phyloP scores from a whole-genome alignment of 1,140 invertebrate species.

The Drosophila parabipectinata region DNA sequence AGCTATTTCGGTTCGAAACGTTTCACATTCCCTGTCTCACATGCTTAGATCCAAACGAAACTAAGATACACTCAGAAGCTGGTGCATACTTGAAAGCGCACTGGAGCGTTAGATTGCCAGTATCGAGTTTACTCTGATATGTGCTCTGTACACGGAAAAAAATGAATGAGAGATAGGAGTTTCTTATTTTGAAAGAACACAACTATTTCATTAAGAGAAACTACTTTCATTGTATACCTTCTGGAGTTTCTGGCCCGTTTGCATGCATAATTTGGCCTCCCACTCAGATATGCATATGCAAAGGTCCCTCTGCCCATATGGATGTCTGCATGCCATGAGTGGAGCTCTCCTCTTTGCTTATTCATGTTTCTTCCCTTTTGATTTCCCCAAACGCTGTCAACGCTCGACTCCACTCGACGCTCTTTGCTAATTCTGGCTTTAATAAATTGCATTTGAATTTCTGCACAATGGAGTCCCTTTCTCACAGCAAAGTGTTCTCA shows the following conservation, averaged over 20 bases:
- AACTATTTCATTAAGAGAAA: background rate
- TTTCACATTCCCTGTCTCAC: conserved; percentile 31
- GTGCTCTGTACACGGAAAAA: background rate
- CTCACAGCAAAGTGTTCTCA: conserved; percentile 7
- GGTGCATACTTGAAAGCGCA: conserved; percentile 69
- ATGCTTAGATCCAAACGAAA: conserved; percentile 5
- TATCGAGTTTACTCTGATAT: conserved; percentile 23
- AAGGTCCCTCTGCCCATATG: conserved; percentile 27
- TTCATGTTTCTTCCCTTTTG: conserved; percentile 44
- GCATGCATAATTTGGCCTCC: conserved; percentile 50
- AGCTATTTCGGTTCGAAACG: conserved; percentile 27
- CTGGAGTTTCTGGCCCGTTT: conserved; percentile 38
- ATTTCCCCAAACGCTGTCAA: conserved; percentile 57
- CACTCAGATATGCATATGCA: conserved; percentile 50
- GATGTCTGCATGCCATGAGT: conserved; percentile 11
- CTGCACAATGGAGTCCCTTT: conserved; percentile 9
- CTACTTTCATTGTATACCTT: background rate
- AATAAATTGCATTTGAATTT: conserved; percentile 72
- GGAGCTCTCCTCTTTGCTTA: conserved; percentile 47
- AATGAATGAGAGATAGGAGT: too few relatives aligned
- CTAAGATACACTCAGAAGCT: conserved; percentile 38
- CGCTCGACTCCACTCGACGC: conserved; percentile 24
- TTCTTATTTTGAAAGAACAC: too few relatives aligned
- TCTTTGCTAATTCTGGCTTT: conserved; percentile 61
- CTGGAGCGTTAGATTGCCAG: conserved; percentile 58